Base-by-base conservation (phyloP, 2,888 invertebrate genomes). In the Agonum fuliginosum region DNA sequence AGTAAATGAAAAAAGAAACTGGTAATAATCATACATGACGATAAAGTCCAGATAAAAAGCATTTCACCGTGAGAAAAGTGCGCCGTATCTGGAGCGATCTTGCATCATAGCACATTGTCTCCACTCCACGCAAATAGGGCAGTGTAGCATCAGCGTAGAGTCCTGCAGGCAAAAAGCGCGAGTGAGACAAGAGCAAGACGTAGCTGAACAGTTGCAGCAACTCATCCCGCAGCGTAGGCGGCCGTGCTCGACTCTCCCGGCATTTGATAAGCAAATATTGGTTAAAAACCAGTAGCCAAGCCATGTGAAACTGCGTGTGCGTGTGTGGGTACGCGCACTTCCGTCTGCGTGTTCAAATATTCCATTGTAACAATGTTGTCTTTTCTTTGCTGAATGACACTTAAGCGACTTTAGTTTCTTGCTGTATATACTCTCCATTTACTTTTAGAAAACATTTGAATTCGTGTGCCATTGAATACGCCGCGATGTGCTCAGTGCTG, bases 221-320 rank as follows among this genome's bases (percentile, higher is more conserved):
- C n/a, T 3, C 3, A n/a, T 8, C 14, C 5, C n/a, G 58, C 12
- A 58, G 72, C 72, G 72, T 72, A 37, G 72, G 72, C 72, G 69
- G 20, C 20, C n/a, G 30, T 24, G 30, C 58, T 24, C 72, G 17
- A 54, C 34, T 34, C 69, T 41, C 51, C 48, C 54, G 67, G 75
- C 75, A 75, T 75, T 75, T 75, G 75, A 75, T 75, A 75, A 75
- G 75, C 75, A 75, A 75, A 75, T 75, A 75, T 75, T 75, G 75
- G 75, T 75, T 75, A 75, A 75, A 75, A 75, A 67, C 75, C 75
- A 67, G 75, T 75, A 65, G 65, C 58, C 14, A 17, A 67, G 30
- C 43, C 70, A 70, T 70, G 70, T 70, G 70, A 70, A 69, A 43
- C 70, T 27, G 24, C 43, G 8, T 58, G n/a, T 41, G 58, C 43